These are phyloP conservation scores for Arothron firmamentum DNA, from an alignment of 2,113 vertebrate species.

Conservation along the genomic window DNA sequence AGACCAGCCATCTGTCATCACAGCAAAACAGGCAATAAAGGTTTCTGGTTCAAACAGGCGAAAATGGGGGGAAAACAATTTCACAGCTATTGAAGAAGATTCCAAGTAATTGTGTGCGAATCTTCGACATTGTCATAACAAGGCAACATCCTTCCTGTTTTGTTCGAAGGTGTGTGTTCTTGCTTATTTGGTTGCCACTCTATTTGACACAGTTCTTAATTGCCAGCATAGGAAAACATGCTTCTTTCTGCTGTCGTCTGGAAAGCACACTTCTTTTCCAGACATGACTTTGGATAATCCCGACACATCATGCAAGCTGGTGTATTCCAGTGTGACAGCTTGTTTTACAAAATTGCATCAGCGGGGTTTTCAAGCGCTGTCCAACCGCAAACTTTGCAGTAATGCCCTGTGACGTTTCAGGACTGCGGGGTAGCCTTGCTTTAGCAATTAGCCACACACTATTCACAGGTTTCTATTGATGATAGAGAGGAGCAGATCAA, in stretches of 20 bases:
- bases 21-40: background rate
- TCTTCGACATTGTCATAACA: slow-evolving; percentile 40
- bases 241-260: too few species aligned
- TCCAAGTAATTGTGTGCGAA: slow-evolving; percentile 6
- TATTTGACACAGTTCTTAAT: slow-evolving; percentile 5
- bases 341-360: slow-evolving; percentile 36
- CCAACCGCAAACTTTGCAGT: slow-evolving; percentile 8
- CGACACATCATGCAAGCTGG: slow-evolving; percentile 22
- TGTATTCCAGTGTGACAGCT: slow-evolving; percentile 11
- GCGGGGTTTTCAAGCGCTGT: slow-evolving; percentile 23
- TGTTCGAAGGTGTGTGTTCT: slow-evolving; percentile 15
- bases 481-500: slow-evolving; percentile 15
- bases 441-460: slow-evolving; percentile 18
- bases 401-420: slow-evolving; percentile 24
- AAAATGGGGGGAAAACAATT: slow-evolving; percentile 19
- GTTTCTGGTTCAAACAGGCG: slow-evolving; percentile 6
- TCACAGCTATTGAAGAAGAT: background rate
- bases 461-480: background rate
- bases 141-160: slow-evolving; percentile 49
- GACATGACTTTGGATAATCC: too few species aligned
- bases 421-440: slow-evolving; percentile 14
- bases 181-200: slow-evolving; percentile 11
- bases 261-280: too few species aligned
- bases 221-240: background rate
- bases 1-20: background rate